These are phyloP conservation scores for Cinclus cinclus DNA, from an alignment of 2,113 vertebrate species.

Conservation along the genomic window DNA sequence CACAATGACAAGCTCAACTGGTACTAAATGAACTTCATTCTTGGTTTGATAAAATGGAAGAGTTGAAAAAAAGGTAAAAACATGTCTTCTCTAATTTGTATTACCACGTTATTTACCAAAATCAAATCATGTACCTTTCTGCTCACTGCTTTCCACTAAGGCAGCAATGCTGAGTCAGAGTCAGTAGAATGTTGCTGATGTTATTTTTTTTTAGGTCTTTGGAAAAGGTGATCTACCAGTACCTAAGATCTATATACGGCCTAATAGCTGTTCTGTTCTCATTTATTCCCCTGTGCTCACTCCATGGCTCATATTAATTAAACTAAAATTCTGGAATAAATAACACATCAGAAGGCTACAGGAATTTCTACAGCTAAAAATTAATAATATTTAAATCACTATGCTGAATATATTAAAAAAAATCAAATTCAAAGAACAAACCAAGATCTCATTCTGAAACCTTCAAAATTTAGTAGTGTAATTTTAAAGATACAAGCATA, in stretches of 20 bases:
- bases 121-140: background rate
- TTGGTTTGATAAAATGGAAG: background rate
- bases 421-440: background rate
- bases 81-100: background rate
- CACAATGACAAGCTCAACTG: background rate
- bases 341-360: background rate
- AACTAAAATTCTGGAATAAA: background rate
- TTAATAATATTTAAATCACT: background rate
- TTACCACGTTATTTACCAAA: background rate
- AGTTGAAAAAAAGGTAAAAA: background rate
- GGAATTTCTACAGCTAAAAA: background rate
- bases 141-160: background rate
- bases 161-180: background rate
- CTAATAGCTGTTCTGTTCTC: background rate
- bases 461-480: background rate
- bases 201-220: background rate
- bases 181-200: background rate
- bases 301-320: background rate
- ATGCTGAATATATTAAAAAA: background rate
- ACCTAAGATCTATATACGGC: background rate
- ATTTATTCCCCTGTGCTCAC: background rate
- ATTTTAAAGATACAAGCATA: background rate
- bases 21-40: background rate
- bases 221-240: background rate
- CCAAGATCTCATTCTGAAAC: background rate